phyloP scores from a whole-genome alignment of 1,140 invertebrate species.

The Hypsibius dujardini region DNA sequence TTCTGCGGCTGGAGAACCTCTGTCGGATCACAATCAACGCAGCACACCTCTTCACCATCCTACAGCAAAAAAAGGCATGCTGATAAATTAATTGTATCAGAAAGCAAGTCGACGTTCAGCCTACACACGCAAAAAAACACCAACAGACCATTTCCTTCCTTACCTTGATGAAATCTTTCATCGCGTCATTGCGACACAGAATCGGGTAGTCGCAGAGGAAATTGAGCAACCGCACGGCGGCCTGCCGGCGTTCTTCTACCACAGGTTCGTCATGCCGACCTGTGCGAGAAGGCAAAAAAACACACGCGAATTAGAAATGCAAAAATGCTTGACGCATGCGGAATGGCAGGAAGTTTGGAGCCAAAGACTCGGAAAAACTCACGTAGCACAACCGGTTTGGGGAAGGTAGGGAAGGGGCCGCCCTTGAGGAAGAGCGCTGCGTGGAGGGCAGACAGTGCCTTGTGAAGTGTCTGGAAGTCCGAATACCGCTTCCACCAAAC shows the following conservation, averaged over 20 bases:
- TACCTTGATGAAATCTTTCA: conserved; percentile 62
- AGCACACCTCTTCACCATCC: conserved; percentile 7
- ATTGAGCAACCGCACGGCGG: conserved; percentile 49
- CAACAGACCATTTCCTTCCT: conserved; percentile 16
- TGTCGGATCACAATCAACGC: background rate
- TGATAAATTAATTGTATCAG: conserved; percentile 10
- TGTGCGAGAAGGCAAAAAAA: conserved; percentile 25
- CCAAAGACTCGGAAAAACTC: conserved; percentile 27
- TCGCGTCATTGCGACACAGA: conserved; percentile 52
- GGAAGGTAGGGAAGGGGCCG: conserved; percentile 49
- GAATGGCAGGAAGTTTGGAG: background rate
- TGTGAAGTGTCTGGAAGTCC: conserved; percentile 56
- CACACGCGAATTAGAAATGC: too few species aligned
- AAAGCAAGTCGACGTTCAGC: background rate
- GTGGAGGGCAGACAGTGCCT: conserved; percentile 44
- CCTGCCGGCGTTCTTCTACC: conserved; percentile 50
- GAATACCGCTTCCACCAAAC: conserved; percentile 65
- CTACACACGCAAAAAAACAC: background rate
- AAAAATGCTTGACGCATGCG: conserved; percentile 20
- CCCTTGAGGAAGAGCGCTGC: conserved; percentile 43
- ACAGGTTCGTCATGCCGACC: conserved; percentile 48
- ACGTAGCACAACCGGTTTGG: conserved; percentile 52
- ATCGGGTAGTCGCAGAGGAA: conserved; percentile 50
- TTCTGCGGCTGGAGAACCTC: background rate
- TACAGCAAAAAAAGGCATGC: background rate